These are phyloP conservation scores for Dioctria rufipes DNA, from an alignment of 2,888 invertebrate genomes.

Conservation along the genomic window DNA sequence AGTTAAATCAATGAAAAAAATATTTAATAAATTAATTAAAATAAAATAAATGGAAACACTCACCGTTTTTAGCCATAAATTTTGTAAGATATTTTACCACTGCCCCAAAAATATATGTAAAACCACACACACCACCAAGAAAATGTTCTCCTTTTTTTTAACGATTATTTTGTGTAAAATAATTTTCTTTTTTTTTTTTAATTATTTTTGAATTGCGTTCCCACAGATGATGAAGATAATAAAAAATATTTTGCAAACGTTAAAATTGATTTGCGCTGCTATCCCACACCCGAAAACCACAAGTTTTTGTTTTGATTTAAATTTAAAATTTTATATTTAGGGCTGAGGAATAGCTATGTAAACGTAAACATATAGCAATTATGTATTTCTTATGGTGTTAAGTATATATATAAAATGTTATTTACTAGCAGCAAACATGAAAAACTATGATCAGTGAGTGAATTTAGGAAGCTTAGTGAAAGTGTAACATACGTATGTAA, in stretches of 20 bases:
- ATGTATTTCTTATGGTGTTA: background rate
- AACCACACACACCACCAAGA: conserved; percentile 52
- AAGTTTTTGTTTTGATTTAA: conserved; percentile 19
- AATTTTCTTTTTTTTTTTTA: conserved; percentile 32
- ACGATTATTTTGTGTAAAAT: conserved; percentile 12
- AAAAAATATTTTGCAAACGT: conserved; percentile 2
- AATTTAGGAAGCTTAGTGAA: background rate
- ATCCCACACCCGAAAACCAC: conserved; percentile 33
- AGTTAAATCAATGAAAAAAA: background rate
- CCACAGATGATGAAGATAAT: conserved; percentile 41
- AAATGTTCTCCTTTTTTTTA: conserved; percentile 38
- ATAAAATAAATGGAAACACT: conserved; percentile 65
- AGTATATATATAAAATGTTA: background rate
- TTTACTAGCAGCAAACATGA: conserved; percentile 14
- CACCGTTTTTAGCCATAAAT: conserved; percentile 70
- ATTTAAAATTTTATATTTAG: conserved; percentile 8
- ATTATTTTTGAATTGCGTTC: conserved; percentile 13
- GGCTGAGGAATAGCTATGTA: conserved; percentile 28
- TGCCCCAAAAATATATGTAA: conserved; percentile 47
- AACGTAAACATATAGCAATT: conserved; percentile 46
- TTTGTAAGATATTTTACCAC: conserved; percentile 55
- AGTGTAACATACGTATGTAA: background rate
- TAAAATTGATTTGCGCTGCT: conserved; percentile 2
- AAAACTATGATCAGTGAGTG: too few species aligned
- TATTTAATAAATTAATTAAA: conserved; percentile 1